These are phyloP conservation scores for Rhaphigaster nebulosa DNA, from an alignment of 2,888 invertebrate species.

Conservation along the genomic window DNA sequence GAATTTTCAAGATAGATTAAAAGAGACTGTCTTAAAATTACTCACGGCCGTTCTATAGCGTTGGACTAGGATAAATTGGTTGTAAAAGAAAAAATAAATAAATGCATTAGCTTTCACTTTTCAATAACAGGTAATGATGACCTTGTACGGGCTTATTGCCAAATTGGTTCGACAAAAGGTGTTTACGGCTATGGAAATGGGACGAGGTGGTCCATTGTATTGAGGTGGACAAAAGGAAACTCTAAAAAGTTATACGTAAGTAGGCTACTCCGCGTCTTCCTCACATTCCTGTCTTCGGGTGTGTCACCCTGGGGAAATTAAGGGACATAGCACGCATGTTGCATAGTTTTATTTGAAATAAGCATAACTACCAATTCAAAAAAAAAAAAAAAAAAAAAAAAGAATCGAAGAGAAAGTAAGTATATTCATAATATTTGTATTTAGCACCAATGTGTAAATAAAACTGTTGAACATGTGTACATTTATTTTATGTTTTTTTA, in stretches of 20 bases:
- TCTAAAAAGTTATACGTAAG: background rate
- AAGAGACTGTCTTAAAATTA: too few relatives aligned
- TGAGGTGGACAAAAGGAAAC: background rate
- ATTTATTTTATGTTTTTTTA: too few relatives aligned
- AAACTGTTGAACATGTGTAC: too few relatives aligned
- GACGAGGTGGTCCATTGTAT: constrained; percentile 1
- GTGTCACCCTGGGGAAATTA: background rate
- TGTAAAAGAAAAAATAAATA: background rate
- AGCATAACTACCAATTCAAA: too few relatives aligned
- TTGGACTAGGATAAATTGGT: background rate
- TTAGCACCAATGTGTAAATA: too few relatives aligned
- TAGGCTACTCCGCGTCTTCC: constrained; percentile 11
- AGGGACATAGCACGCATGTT: too few relatives aligned
- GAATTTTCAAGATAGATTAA: too few relatives aligned
- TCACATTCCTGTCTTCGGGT: background rate
- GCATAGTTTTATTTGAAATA: too few relatives aligned
- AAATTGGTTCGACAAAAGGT: background rate
- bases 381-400: too few relatives aligned
- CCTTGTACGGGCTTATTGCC: background rate
- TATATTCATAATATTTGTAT: too few relatives aligned
- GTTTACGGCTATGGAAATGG: constrained; percentile 22
- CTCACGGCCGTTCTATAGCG: background rate
- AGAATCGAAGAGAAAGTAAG: too few relatives aligned
- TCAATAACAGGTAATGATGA: constrained; percentile 21
- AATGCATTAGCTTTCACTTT: constrained; percentile 10